Conservation (phyloP, 2,888 invertebrate species). For the Philereme transversata region DNA sequence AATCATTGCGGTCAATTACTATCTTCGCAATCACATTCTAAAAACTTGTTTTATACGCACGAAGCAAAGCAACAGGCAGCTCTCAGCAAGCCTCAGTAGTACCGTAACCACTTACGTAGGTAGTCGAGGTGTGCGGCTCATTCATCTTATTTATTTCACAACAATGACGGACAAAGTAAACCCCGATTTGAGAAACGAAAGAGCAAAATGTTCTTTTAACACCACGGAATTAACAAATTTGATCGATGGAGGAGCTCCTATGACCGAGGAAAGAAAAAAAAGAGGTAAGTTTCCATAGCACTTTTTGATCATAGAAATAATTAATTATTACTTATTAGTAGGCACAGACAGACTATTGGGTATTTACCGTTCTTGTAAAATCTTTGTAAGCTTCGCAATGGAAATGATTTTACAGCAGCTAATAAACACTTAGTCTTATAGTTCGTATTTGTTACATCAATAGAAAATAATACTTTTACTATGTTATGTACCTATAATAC, state of each 20-base stretch:
- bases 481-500: too few species aligned
- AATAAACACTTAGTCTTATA: too few species aligned
- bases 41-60: not conserved
- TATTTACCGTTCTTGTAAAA: too few species aligned
- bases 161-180: conserved; percentile 79
- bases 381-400: too few species aligned
- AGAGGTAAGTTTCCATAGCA: conserved; percentile 57
- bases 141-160: conserved; percentile 13
- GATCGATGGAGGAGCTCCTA: conserved; percentile 90
- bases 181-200: conserved; percentile 88
- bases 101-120: conserved; percentile 19
- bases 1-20: too few species aligned
- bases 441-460: too few species aligned
- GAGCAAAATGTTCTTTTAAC: conserved; percentile 90
- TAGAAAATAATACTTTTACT: too few species aligned
- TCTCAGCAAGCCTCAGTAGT: conserved; percentile 3
- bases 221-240: conserved; percentile 89
- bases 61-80: not conserved
- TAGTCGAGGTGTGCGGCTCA: conserved; percentile 12
- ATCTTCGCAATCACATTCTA: not conserved
- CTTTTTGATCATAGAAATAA: too few species aligned
- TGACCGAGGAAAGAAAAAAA: conserved; percentile 87
- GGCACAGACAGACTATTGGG: too few species aligned
- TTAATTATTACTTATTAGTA: too few species aligned
- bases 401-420: too few species aligned